A percentile compares a stretch with the other conserved stretches of the same genome.
These are phyloP conservation scores for Sebastes schlegelii DNA, from an alignment of 2,113 vertebrate species.

Conservation along the genomic window DNA sequence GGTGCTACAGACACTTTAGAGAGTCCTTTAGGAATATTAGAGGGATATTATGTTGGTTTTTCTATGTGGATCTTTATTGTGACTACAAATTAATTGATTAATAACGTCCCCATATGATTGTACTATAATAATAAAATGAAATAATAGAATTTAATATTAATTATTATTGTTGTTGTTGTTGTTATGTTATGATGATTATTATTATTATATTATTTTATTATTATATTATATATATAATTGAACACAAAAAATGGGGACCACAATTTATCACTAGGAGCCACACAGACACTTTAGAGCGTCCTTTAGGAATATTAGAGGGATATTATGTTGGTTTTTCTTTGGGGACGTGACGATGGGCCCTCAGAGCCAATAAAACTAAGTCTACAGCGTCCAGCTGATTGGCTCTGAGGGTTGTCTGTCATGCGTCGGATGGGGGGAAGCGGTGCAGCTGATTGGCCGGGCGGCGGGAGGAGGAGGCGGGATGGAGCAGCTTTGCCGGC, in stretches of 20 bases:
- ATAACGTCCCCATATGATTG: not conserved
- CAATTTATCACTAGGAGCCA: not conserved
- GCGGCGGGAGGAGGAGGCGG: not conserved
- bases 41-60: slow-evolving; percentile 14
- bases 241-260: not conserved
- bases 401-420: slow-evolving; percentile 20
- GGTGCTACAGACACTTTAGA: not conserved
- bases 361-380: slow-evolving; percentile 38
- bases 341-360: slow-evolving; percentile 24
- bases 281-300: not conserved
- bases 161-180: too few species aligned
- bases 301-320: slow-evolving; percentile 5
- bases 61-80: not conserved
- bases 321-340: slow-evolving; percentile 17
- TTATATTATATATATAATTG: not conserved
- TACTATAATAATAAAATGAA: not conserved
- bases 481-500: not conserved
- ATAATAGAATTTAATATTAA: too few species aligned
- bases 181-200: too few species aligned
- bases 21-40: slow-evolving; percentile 5
- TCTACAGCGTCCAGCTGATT: slow-evolving; percentile 25
- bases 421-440: not conserved
- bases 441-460: slow-evolving; percentile 54
- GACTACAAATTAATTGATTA: not conserved
- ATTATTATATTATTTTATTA: too few species aligned